Base-by-base conservation (phyloP, 2,113 vertebrate genomes). In the Mesocricetus auratus region DNA sequence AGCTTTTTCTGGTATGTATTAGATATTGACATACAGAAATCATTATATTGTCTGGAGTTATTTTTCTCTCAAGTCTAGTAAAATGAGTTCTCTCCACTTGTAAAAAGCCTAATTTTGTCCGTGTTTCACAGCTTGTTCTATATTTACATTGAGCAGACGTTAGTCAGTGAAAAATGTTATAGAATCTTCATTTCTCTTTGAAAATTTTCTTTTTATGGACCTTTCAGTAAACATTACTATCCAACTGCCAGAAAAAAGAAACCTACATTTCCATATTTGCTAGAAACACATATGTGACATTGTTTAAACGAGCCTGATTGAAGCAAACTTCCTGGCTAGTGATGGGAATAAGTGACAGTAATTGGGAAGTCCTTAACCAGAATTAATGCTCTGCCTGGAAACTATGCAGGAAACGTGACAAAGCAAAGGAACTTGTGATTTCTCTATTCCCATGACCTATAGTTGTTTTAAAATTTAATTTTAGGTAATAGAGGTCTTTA, bases 321-420 rank as follows among this genome's bases (percentile, higher is more conserved):
- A 88, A 93, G 22, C 53, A 95, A 29, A 17, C 29, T 93, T 96
- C 79, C 68, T 58, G 58, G 12, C 2, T 97, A 93, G 90, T 89
- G 39, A 2, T 90, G 66, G n/a, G 31, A 97, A 97, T 93, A 93
- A 81, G 12, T 66, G 91, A 98, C 93, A 83, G 69, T 64, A 94
- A 94, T 79, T 92, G 79, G 79, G 89, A 33, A 93, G 39, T 33
- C 94, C 78, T 97, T 91, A 97, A 87, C 12, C 78, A 58, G 91
- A 82, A 92, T 19, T 33, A 60, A 94, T 77, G 3, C 36, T 92
- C 24, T 58, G 10, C 33, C 26, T 95, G 42, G 21, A 2, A 53
- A 88, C 66, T 73, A 29, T 39, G 53, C 42, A 89, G 60, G 29
- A 77, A 92, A 93, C 15, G 73, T 97, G 69, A 87, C 88, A 97